Evolutionary conservation across 1,140 invertebrate species (phyloP), one percentile per base, ranked within the genome.

Genomic region (Bombus affinis): DNA sequence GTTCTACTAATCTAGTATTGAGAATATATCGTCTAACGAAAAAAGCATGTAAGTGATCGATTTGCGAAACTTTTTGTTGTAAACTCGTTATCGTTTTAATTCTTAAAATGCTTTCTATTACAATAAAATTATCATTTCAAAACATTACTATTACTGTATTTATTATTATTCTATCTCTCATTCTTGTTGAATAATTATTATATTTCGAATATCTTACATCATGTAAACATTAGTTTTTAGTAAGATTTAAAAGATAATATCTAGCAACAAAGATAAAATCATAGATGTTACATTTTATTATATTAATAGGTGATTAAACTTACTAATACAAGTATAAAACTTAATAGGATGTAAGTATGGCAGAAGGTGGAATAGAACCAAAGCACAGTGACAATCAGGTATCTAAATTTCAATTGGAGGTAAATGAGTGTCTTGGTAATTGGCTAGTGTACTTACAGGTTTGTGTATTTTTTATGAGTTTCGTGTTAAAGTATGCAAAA

Each of bases 401-500:
- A 78, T 92, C 90, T 68, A 93, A 92, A 85, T 92, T 89, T 90
- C 94, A 96, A 93, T 95, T 95, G 78, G 96, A 96, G 82, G 94
- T 96, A 73, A 95, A 95, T 80, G 96, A 97, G 89, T 96, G 96
- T 92, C 95, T 97, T 70, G 95, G 96, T 81, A 96, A 96, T 91
- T 97, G 96, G 96, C 95, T 96, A 15, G 95, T 95, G 88, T 97
- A 97, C 95, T 94, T 96, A 85, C 96, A 96, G 94, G 96, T 96
- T 87, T 82, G 87, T 88, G 68, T 75, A 73, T 59, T 57, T 47
- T 28, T 28, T 47, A 35, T 86, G 77, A 76, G 42, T 83, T 44
- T 10, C 68, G 10, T 18, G 32, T 78, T 53, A 32, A n/a, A 18
- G 12, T 37, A 42, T 9, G 6, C 22, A 47, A 81, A 68, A 71